phyloP scores from a whole-genome alignment of 1,140 invertebrate genomes.

The Drosophila punjabiensis region DNA sequence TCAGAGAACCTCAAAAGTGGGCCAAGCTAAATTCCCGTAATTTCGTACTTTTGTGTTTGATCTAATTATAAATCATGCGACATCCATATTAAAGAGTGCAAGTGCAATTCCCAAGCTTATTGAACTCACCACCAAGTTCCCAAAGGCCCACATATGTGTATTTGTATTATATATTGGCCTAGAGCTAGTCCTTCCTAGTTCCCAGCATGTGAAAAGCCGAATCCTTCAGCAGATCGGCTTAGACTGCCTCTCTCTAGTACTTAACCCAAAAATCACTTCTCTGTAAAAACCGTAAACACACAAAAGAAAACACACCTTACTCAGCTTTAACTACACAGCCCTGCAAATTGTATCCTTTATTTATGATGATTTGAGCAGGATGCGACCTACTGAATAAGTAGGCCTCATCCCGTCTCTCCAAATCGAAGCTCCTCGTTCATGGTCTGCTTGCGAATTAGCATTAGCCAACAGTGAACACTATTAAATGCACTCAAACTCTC shows the following conservation, averaged over 20 bases:
- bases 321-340: constrained; percentile 32
- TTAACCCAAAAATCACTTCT: constrained; percentile 8
- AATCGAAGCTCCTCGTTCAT: constrained; percentile 51
- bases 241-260: constrained; percentile 27
- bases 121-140: constrained; percentile 35
- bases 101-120: constrained; percentile 52
- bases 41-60: constrained; percentile 66
- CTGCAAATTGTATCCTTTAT: constrained; percentile 3
- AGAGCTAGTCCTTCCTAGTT: constrained; percentile 38
- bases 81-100: constrained; percentile 68
- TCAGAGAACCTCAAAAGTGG: constrained; percentile 44
- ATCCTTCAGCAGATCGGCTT: constrained; percentile 33
- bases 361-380: background rate
- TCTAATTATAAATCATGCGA: constrained; percentile 69
- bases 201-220: constrained; percentile 41
- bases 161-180: constrained; percentile 34
- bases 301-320: constrained; percentile 32
- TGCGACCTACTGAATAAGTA: background rate
- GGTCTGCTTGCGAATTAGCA: constrained; percentile 46
- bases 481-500: constrained; percentile 76
- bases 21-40: constrained; percentile 62
- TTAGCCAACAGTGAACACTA: constrained; percentile 63
- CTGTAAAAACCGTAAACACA: constrained; percentile 12
- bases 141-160: constrained; percentile 16
- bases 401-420: constrained; percentile 9